These are phyloP conservation scores for Caenorhabditis latens DNA, from an alignment of 1,140 invertebrate species.

Conservation along the genomic window DNA sequence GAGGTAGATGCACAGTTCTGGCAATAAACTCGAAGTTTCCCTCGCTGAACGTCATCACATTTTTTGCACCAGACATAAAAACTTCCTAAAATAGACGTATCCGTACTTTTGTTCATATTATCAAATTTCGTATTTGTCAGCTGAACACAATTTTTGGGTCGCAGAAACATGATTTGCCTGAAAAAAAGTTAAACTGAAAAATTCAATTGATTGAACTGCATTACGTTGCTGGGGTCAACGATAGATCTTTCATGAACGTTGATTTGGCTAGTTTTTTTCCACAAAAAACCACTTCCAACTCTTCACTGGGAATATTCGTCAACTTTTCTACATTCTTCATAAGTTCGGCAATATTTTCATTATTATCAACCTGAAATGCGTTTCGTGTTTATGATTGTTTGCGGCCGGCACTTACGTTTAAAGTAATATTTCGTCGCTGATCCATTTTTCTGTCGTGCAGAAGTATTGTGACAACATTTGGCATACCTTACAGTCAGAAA, in stretches of 20 bases:
- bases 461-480: neutral
- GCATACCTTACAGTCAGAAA: neutral
- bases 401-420: neutral
- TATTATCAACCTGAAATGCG: neutral
- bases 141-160: neutral
- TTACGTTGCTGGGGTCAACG: slow-evolving; percentile 39
- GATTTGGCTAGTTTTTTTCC: slow-evolving; percentile 38
- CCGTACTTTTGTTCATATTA: neutral
- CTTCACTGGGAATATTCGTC: slow-evolving; percentile 15
- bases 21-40: slow-evolving; percentile 65
- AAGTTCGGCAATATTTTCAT: neutral
- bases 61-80: slow-evolving; percentile 65
- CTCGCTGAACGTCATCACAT: slow-evolving; percentile 56
- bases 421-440: neutral
- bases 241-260: slow-evolving; percentile 12
- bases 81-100: slow-evolving; percentile 52
- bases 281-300: slow-evolving; percentile 40
- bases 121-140: too few species aligned
- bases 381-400: neutral
- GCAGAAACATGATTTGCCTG: slow-evolving; percentile 33
- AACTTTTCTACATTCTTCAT: slow-evolving; percentile 5
- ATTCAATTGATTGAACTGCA: neutral
- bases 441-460: slow-evolving; percentile 11
- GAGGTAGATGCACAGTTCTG: slow-evolving; percentile 53
- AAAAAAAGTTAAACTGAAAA: neutral